Evolutionary conservation across 2,888 invertebrate genomes (phyloP), one percentile per base, ranked within the genome.

Genomic region (Rutpela maculata): DNA sequence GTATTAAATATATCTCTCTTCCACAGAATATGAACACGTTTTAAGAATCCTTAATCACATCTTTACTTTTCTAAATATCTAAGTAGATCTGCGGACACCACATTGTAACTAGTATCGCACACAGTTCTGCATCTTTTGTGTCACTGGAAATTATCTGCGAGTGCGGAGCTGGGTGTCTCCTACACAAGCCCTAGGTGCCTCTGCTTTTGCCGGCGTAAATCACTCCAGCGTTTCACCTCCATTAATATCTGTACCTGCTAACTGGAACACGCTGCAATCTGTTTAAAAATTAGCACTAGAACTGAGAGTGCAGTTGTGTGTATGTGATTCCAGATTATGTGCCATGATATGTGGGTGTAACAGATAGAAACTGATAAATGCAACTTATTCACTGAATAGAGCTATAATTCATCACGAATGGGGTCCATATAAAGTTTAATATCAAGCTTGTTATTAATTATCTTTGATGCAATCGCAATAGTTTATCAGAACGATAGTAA

Each of bases 231-330:
- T 82, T 81, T 80, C 78, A 84, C 84, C 79, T 83, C 82, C 80
- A 85, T 84, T 85, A 85, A 85, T 85, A 85, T 84, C 69, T 75
- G 78, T 78, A 80, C 82, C 82, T 84, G 84, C 83, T 84, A 85
- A 85, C 84, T 85, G 84, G 85, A 85, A 85, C 84, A 82, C 76
- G 74, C 72, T 71, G 78, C 77, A 78, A 80, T 81, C 77, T 75
- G 75, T 78, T 74, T 77, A 82, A 84, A 83, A 83, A 84, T 73
- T 73, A 73, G 75, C 75, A 50, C 18, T 62, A 63, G 66, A n/a
- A 68, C 75, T 67, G 59, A 38, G 59, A 57, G 63, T 22, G 26
- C 22, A 72, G 68, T 56, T 22, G 60, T 57, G 66, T 72, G 72
- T 76, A 55, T 65, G 83, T 81, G 80, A 84, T 84, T 82, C 80